phyloP scores from a whole-genome alignment of 2,888 invertebrate species.

The Eupithecia inturbata region DNA sequence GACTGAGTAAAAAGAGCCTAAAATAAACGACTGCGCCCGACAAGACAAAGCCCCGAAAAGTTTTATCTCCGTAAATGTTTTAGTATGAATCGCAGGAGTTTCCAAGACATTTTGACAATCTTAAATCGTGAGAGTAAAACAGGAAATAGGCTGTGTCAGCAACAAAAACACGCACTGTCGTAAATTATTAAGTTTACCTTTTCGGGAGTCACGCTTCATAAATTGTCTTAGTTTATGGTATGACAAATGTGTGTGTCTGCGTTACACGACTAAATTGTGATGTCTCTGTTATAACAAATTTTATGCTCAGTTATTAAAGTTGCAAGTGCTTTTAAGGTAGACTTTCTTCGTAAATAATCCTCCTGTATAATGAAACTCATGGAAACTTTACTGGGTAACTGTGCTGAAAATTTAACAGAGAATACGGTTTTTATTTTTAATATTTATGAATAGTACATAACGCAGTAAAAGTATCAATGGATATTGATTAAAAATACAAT shows the following conservation, averaged over 20 bases:
- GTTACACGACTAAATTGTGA: slow-evolving; percentile 18
- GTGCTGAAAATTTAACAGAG: neutral
- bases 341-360: slow-evolving; percentile 1
- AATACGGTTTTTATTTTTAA: too few relatives aligned
- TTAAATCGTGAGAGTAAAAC: slow-evolving; percentile 31
- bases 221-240: slow-evolving; percentile 35
- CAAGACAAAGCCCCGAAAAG: slow-evolving; percentile 19
- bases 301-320: slow-evolving; percentile 8
- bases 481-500: neutral
- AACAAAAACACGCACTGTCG: slow-evolving; percentile 44
- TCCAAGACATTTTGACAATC: slow-evolving; percentile 27
- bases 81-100: slow-evolving; percentile 26
- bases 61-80: slow-evolving; percentile 18
- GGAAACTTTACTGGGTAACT: neutral
- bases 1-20: slow-evolving; percentile 3
- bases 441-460: neutral
- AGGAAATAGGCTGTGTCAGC: slow-evolving; percentile 44
- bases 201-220: slow-evolving; percentile 40
- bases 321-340: neutral
- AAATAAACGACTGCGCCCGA: slow-evolving; percentile 17
- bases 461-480: neutral
- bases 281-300: slow-evolving; percentile 9
- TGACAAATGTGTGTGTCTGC: slow-evolving; percentile 19
- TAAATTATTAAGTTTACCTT: slow-evolving; percentile 44
- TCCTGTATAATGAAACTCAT: neutral